Percentiles rank a stretch among this genome's conserved stretches.
These are phyloP conservation scores for Tenthredo distinguenda DNA, from an alignment of 2,888 invertebrate genomes.

Conservation along the genomic window DNA sequence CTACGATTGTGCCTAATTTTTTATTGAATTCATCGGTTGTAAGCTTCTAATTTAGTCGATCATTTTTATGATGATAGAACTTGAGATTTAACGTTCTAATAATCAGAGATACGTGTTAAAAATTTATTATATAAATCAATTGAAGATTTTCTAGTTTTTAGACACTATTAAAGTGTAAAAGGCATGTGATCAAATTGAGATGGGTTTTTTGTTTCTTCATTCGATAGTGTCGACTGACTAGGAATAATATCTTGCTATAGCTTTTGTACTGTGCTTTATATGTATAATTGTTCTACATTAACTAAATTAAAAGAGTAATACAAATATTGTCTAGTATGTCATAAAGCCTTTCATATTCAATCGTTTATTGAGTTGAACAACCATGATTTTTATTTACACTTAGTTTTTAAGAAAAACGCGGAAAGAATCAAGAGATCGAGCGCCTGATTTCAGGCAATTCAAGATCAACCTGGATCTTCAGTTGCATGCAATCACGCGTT, in stretches of 20 bases:
- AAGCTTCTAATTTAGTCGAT: background rate
- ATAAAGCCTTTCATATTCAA: background rate
- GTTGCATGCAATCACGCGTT: background rate
- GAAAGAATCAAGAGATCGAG: background rate
- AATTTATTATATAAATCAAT: background rate
- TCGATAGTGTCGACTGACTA: slow-evolving; percentile 35
- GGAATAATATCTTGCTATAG: slow-evolving; percentile 29
- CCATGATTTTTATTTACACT: background rate
- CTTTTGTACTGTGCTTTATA: slow-evolving; percentile 1
- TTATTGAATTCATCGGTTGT: background rate
- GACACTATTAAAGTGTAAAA: background rate
- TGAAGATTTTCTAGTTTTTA: background rate
- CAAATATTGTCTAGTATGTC: background rate
- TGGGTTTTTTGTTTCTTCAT: background rate
- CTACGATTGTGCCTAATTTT: background rate
- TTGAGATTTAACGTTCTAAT: background rate
- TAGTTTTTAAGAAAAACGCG: background rate
- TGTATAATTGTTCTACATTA: background rate
- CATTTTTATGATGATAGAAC: background rate
- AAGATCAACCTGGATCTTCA: background rate
- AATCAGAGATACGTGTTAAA: background rate
- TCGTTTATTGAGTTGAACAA: background rate
- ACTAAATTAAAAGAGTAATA: slow-evolving; percentile 13
- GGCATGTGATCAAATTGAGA: background rate
- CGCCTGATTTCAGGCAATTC: background rate